These are phyloP conservation scores for Pseudomyrmex pallidus DNA, from an alignment of 1,140 invertebrate species.

Conservation along the genomic window DNA sequence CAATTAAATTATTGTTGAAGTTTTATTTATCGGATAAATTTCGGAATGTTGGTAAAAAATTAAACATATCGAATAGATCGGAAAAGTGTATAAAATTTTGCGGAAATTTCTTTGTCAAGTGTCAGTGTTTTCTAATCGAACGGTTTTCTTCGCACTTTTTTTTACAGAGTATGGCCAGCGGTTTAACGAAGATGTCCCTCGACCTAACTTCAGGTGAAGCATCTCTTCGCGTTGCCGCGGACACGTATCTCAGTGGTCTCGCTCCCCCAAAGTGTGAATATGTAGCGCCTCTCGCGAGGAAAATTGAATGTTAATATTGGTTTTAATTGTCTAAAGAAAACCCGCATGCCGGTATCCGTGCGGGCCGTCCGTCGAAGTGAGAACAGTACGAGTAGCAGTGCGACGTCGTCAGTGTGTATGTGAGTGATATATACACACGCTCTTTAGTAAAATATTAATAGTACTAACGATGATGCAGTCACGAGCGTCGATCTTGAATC, in stretches of 20 bases:
- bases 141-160: slow-evolving; percentile 34
- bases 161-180: slow-evolving; percentile 87
- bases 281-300: slow-evolving; percentile 69
- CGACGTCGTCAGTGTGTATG: slow-evolving; percentile 27
- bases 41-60: too few species aligned
- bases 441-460: slow-evolving; percentile 54
- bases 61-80: neutral
- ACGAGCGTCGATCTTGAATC: slow-evolving; percentile 25
- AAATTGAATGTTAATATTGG: slow-evolving; percentile 75
- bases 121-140: slow-evolving; percentile 3
- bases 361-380: slow-evolving; percentile 61
- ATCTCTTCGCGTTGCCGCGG: slow-evolving; percentile 53
- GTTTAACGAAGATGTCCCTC: slow-evolving; percentile 85
- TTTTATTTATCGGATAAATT: too few species aligned
- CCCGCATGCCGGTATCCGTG: slow-evolving; percentile 55
- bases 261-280: slow-evolving; percentile 73
- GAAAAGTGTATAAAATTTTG: slow-evolving; percentile 4
- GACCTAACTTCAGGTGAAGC: slow-evolving; percentile 70
- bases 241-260: slow-evolving; percentile 56
- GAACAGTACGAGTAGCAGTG: slow-evolving; percentile 33
- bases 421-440: slow-evolving; percentile 30
- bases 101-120: neutral
- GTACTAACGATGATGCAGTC: slow-evolving; percentile 45
- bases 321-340: slow-evolving; percentile 62
- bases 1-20: neutral